A percentile compares a stretch with the other conserved stretches of the same genome.
Evolutionary conservation across 2,113 vertebrate genomes (phyloP).

Genomic region (Meles meles): DNA sequence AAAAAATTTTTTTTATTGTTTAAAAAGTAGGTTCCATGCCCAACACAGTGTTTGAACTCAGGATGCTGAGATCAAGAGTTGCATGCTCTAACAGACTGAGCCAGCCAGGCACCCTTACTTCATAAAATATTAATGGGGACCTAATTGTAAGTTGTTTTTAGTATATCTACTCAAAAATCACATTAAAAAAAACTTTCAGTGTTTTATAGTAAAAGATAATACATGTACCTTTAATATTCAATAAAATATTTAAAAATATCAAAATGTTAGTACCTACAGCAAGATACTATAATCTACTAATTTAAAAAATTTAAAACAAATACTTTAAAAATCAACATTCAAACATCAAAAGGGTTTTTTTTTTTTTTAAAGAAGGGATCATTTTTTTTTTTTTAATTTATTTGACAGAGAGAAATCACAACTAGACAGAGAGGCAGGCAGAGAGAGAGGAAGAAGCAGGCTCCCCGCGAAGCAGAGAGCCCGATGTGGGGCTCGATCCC

Average conservation of each 20-base stretch:
- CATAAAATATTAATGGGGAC: background rate
- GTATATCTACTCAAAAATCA: constrained; percentile 11
- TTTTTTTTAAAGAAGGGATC: constrained; percentile 41
- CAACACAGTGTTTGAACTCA: background rate
- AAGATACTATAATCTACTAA: background rate
- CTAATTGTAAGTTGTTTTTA: constrained; percentile 30
- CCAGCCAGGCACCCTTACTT: background rate
- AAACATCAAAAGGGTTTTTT: background rate
- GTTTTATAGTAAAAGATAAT: constrained; percentile 16
- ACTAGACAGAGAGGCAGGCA: too few relatives aligned
- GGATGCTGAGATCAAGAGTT: background rate
- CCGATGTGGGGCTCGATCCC: too few relatives aligned
- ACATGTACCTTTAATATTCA: background rate
- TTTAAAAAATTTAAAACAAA: constrained; percentile 23
- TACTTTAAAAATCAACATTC: constrained; percentile 33
- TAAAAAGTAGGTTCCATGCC: background rate
- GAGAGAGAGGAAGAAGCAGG: too few relatives aligned
- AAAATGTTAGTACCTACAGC: background rate
- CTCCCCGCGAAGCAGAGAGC: too few relatives aligned
- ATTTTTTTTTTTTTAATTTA: too few relatives aligned
- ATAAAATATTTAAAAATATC: constrained; percentile 50
- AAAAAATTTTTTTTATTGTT: background rate
- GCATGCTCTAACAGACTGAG: background rate
- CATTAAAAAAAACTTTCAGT: constrained; percentile 3
- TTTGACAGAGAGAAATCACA: too few relatives aligned